Conservation (phyloP, 1,140 invertebrate genomes). For the Drosophila insularis region DNA sequence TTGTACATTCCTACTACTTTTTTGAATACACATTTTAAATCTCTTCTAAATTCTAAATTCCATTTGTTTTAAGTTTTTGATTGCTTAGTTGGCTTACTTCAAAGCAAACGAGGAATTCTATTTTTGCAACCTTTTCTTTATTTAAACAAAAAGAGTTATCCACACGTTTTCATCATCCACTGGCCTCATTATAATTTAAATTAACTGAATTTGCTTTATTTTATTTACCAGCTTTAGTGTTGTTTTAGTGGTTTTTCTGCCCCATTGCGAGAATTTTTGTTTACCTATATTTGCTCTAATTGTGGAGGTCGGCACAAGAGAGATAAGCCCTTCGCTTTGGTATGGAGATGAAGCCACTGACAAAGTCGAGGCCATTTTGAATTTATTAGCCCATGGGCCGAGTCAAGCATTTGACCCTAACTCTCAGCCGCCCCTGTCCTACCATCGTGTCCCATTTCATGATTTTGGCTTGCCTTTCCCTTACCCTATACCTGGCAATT, state of each 20-base stretch:
- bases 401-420: constrained; percentile 14
- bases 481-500: too few relatives aligned
- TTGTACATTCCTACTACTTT: too few relatives aligned
- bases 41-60: too few relatives aligned
- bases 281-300: constrained; percentile 58
- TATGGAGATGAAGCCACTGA: neutral
- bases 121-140: constrained; percentile 50
- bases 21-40: too few relatives aligned
- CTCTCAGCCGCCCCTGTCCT: neutral
- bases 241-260: constrained; percentile 47
- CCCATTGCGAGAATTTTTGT: constrained; percentile 41
- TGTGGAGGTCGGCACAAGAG: constrained; percentile 43
- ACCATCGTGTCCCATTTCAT: neutral
- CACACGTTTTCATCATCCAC: neutral
- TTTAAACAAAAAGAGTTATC: constrained; percentile 21
- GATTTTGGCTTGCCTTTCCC: constrained; percentile 26
- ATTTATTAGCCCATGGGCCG: constrained; percentile 61
- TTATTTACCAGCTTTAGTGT: constrained; percentile 65
- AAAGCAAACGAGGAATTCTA: constrained; percentile 22
- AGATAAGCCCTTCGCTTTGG: constrained; percentile 48
- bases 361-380: constrained; percentile 34
- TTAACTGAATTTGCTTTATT: constrained; percentile 76
- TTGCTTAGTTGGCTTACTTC: constrained; percentile 14
- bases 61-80: too few relatives aligned
- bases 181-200: constrained; percentile 72